Percentiles rank a stretch among this genome's conserved stretches.
phyloP scores from a whole-genome alignment of 2,888 invertebrate genomes.

The Myopa tessellatipennis region DNA sequence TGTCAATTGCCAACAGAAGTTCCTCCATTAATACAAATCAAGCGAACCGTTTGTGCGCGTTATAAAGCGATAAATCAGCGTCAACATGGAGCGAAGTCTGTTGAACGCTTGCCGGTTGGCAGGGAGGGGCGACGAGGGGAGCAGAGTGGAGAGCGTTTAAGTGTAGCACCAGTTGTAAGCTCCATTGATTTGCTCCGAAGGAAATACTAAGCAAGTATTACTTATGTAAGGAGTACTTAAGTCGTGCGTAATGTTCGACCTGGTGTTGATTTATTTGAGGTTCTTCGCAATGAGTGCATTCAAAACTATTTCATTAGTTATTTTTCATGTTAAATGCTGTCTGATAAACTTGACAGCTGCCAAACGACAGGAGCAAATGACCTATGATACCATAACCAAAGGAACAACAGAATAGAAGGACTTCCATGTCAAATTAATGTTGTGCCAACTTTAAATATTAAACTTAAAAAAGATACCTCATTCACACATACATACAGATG shows the following conservation, averaged over 20 bases:
- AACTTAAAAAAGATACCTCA: background rate
- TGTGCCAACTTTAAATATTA: background rate
- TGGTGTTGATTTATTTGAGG: no score
- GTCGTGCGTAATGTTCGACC: no score
- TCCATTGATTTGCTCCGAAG: background rate
- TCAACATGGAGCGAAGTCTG: background rate
- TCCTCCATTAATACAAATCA: constrained; percentile 11
- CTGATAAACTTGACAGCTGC: no score
- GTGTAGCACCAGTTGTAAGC: no score
- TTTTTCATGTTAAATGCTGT: no score
- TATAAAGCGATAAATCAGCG: background rate
- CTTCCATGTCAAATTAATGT: no score
- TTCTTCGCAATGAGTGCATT: no score
- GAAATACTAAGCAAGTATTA: background rate
- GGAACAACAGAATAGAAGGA: no score
- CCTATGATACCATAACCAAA: no score
- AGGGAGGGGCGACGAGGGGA: background rate
- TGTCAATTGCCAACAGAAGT: constrained; percentile 10
- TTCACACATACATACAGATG: background rate
- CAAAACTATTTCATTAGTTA: no score
- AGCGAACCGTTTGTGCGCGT: background rate
- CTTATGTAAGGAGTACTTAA: no score
- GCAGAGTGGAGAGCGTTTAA: background rate
- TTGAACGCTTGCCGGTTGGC: background rate
- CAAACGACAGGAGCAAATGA: no score